Base-by-base conservation (phyloP, 2,113 vertebrate genomes). In the Odocoileus virginianus region DNA sequence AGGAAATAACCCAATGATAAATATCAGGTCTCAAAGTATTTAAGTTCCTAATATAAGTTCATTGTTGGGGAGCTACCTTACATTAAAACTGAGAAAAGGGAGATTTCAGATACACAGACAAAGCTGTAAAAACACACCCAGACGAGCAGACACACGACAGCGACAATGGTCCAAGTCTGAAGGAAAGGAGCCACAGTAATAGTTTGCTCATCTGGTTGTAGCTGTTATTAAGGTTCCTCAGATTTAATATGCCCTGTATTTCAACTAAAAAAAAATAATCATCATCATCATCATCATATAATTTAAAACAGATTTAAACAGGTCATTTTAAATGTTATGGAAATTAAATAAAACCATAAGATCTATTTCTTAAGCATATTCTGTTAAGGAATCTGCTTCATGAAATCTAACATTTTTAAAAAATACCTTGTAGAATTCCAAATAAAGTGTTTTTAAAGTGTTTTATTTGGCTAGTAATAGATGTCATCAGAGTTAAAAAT, bases 391-490 rank as follows among this genome's bases (percentile, higher is more conserved):
- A 94, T 86, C 45, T 89, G 64, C 76, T 87, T 89, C 52, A 90
- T 50, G 55, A 96, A 95, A 94, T 57, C 83, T 45, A 94, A 78
- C n/a, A 74, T 84, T 28, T 85, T 78, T 43, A 6, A 2, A 8
- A 94, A 91, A 47, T 55, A 85, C 93, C 54, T 88, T 86, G 54
- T 67, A 97, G 55, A 96, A 95, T 92, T 95, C 83, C 85, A 98
- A 97, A 88, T 84, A 84, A 94, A 96, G 61, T 76, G 33, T 91
- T 92, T 94, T 96, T 85, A 96, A 81, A 91, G 30, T 92, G 86
- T 96, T 98, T 96, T 76, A 81, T 58, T 97, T 98, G 84, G 94
- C 87, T 94, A 85, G 3, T 71, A 3, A 3, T 30, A 92, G 81
- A 61, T 45, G 76, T 85, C 43, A 92, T 90, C 81, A 87, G 57